phyloP scores from a whole-genome alignment of 2,797 vertebrate species.

The Parambassis ranga region DNA sequence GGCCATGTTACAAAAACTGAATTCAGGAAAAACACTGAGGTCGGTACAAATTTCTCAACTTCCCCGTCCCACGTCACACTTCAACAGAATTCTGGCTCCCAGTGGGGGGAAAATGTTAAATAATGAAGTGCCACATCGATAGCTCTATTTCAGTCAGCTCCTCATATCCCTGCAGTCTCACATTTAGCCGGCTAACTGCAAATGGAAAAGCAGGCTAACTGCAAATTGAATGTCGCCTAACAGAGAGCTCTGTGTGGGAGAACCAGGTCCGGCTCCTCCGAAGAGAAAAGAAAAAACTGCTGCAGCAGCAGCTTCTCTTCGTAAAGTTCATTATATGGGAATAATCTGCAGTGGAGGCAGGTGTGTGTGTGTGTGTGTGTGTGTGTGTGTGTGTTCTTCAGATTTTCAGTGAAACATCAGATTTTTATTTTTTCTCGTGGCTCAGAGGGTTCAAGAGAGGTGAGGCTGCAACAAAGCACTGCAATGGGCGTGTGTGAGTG shows the following conservation, averaged over 20 bases:
- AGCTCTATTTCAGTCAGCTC: slow-evolving; percentile 31
- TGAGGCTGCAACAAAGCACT: slow-evolving; percentile 9
- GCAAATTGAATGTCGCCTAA: slow-evolving; percentile 69
- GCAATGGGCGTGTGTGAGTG: slow-evolving; percentile 4
- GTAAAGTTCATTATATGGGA: not conserved
- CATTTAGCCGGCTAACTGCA: slow-evolving; percentile 70
- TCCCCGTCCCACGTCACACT: not conserved
- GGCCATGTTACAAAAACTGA: too few species aligned
- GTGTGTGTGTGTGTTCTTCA: not conserved
- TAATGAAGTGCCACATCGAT: slow-evolving; percentile 39
- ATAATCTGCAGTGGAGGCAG: not conserved
- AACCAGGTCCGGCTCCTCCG: slow-evolving; percentile 17
- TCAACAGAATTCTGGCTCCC: slow-evolving; percentile 9
- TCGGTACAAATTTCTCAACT: not conserved
- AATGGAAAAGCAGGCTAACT: slow-evolving; percentile 71
- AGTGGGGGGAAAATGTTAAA: slow-evolving; percentile 17
- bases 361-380: not conserved
- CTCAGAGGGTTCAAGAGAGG: slow-evolving; percentile 30
- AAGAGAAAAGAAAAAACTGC: slow-evolving; percentile 1
- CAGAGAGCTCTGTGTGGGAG: slow-evolving; percentile 29
- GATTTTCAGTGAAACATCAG: slow-evolving; percentile 9
- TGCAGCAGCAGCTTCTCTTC: slow-evolving; percentile 9
- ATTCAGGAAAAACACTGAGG: too few species aligned
- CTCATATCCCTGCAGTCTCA: slow-evolving; percentile 45
- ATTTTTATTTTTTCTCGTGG: not conserved